phyloP scores from a whole-genome alignment of 2,113 vertebrate genomes.

The Macaca mulatta region DNA sequence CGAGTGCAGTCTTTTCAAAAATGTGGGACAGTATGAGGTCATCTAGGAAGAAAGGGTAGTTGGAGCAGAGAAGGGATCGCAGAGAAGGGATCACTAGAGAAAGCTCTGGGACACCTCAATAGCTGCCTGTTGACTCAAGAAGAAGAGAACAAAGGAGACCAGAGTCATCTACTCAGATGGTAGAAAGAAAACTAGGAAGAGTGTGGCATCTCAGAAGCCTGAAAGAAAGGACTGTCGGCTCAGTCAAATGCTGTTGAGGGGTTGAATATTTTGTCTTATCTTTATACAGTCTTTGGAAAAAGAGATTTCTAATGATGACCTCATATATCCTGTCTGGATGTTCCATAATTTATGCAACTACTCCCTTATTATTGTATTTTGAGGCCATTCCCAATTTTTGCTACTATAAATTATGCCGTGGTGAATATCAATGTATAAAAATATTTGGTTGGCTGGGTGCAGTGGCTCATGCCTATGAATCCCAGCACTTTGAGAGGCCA shows the following conservation, averaged over 20 bases:
- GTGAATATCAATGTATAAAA: neutral
- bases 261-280: neutral
- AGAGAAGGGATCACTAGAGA: neutral
- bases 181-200: neutral
- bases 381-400: neutral
- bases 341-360: neutral
- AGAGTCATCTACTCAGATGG: neutral
- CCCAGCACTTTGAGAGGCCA: no score
- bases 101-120: neutral
- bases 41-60: neutral
- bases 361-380: neutral
- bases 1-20: neutral
- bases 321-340: neutral
- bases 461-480: no score
- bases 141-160: neutral
- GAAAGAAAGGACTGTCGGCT: neutral
- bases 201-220: neutral
- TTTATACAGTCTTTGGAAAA: constrained; percentile 28
- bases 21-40: neutral
- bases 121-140: neutral
- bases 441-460: no score
- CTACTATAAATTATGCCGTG: neutral
- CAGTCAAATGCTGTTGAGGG: neutral
- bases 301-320: neutral
- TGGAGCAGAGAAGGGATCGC: neutral